Conservation (phyloP, 2,888 invertebrate species). For the Charanyca ferruginea region DNA sequence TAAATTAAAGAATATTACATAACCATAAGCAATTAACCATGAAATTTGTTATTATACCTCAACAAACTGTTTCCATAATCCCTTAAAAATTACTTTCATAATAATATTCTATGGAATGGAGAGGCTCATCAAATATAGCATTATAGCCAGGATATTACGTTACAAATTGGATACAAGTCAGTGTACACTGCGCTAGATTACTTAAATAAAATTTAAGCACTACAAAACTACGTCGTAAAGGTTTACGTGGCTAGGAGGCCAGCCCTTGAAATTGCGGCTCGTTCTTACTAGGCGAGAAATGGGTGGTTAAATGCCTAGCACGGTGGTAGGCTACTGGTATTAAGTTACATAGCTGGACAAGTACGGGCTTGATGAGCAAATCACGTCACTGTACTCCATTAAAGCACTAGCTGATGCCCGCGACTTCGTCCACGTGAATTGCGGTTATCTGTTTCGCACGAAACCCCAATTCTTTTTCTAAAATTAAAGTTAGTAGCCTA, state of each 20-base stretch:
- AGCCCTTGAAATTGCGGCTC: conserved; percentile 41
- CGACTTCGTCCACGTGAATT: no score
- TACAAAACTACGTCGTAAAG: conserved; percentile 58
- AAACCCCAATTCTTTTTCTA: no score
- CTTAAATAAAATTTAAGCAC: conserved; percentile 66
- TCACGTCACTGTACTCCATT: no score
- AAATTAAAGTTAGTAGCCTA: no score
- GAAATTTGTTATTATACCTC: conserved; percentile 51
- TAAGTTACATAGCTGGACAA: not conserved
- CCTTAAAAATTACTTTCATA: conserved; percentile 24
- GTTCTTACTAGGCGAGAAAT: conserved; percentile 19
- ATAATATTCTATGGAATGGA: conserved; percentile 25
- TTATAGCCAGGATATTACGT: conserved; percentile 51
- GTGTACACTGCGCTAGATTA: conserved; percentile 46
- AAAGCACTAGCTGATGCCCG: no score
- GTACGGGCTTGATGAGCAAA: not conserved
- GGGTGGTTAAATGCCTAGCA: conserved; percentile 28
- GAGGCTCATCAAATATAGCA: conserved; percentile 22
- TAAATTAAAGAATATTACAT: conserved; percentile 48
- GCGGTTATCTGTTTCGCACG: no score
- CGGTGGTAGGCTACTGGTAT: not conserved
- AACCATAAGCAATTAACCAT: conserved; percentile 52
- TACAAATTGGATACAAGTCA: conserved; percentile 55
- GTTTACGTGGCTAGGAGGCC: conserved; percentile 60
- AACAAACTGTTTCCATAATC: conserved; percentile 41